A percentile compares a stretch with the other conserved stretches of the same genome.
phyloP scores from a whole-genome alignment of 2,888 invertebrate species.

The Cheilosia scutellata region DNA sequence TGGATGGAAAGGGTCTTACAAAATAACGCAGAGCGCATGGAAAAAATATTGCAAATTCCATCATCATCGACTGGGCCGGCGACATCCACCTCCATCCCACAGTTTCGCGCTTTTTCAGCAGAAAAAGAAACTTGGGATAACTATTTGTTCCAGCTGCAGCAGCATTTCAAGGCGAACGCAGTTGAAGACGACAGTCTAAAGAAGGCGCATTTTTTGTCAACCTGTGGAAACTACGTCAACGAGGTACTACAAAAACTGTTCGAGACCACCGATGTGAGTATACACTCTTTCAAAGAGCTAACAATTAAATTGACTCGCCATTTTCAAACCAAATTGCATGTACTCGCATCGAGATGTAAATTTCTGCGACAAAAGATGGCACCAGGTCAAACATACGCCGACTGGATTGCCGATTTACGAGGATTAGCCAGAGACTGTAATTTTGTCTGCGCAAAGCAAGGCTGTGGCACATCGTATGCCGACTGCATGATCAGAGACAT shows the following conservation, averaged over 20 bases:
- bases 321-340: constrained; percentile 19
- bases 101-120: background rate
- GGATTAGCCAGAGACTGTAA: constrained; percentile 49
- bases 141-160: constrained; percentile 12
- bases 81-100: background rate
- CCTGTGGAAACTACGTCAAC: too few relatives aligned
- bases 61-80: background rate
- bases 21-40: constrained; percentile 2
- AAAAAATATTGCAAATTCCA: background rate
- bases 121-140: constrained; percentile 17
- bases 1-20: constrained; percentile 1
- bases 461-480: constrained; percentile 46
- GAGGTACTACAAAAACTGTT: too few relatives aligned
- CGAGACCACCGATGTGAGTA: too few relatives aligned
- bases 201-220: constrained; percentile 13
- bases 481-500: constrained; percentile 52
- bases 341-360: constrained; percentile 5
- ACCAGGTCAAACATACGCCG: constrained; percentile 19
- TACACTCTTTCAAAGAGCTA: too few relatives aligned
- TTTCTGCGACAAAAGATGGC: constrained; percentile 28
- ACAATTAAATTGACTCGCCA: background rate
- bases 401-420: constrained; percentile 61
- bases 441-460: constrained; percentile 29
- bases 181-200: constrained; percentile 1
- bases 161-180: constrained; percentile 13